phyloP scores from a whole-genome alignment of 2,888 invertebrate genomes.

The Exocentrus adspersus region DNA sequence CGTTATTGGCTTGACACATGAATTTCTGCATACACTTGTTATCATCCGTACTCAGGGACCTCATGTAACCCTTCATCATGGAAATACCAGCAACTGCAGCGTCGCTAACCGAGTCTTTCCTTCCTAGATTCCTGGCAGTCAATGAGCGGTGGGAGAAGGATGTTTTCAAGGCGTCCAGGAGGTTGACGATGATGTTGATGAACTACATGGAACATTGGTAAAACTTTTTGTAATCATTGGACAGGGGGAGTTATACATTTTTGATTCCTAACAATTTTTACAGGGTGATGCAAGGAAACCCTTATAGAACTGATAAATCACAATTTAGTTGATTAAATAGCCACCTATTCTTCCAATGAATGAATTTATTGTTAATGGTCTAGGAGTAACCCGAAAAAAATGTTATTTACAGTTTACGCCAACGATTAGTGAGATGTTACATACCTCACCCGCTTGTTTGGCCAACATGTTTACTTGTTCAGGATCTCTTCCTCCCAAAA shows the following conservation, averaged over 20 bases:
- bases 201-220: slow-evolving; percentile 69
- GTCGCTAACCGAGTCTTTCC: slow-evolving; percentile 89
- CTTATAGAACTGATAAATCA: too few relatives aligned
- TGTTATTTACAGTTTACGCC: not conserved
- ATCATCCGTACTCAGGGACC: slow-evolving; percentile 80
- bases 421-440: slow-evolving; percentile 62
- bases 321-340: too few relatives aligned
- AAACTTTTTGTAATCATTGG: too few relatives aligned
- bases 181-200: slow-evolving; percentile 90
- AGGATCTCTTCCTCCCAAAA: slow-evolving; percentile 91
- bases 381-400: not conserved
- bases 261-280: too few relatives aligned
- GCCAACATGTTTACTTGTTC: slow-evolving; percentile 93
- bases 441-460: slow-evolving; percentile 95
- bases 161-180: slow-evolving; percentile 90
- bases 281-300: too few relatives aligned
- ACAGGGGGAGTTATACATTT: too few relatives aligned
- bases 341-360: too few relatives aligned
- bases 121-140: slow-evolving; percentile 84
- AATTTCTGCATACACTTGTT: slow-evolving; percentile 88
- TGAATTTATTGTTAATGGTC: not conserved
- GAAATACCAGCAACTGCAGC: slow-evolving; percentile 88
- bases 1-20: slow-evolving; percentile 89
- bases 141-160: slow-evolving; percentile 92
- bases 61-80: slow-evolving; percentile 89